Percentiles rank a stretch among this genome's conserved stretches.
phyloP scores from a whole-genome alignment of 2,888 invertebrate species.

The Idaea dimidiata region DNA sequence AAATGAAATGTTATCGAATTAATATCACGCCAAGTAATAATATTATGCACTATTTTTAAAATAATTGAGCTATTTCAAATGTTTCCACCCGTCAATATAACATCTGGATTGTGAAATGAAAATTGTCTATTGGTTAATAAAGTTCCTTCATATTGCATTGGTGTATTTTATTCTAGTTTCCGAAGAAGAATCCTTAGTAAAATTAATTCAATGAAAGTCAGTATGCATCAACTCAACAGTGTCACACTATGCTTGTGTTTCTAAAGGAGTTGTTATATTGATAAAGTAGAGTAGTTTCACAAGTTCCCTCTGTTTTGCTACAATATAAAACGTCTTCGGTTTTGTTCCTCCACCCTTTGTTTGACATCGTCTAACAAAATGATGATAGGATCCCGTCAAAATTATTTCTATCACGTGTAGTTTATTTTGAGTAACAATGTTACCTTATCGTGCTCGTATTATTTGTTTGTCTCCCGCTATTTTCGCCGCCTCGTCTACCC shows the following conservation, averaged over 20 bases:
- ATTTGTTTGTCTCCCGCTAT: constrained; percentile 16
- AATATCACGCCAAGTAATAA: constrained; percentile 63
- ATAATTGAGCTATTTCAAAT: constrained; percentile 48
- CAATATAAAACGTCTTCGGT: neutral
- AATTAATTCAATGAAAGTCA: neutral
- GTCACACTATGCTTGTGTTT: too few relatives aligned
- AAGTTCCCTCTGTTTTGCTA: neutral
- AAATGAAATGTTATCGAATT: constrained; percentile 46
- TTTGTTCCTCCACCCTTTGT: neutral
- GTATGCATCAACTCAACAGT: neutral
- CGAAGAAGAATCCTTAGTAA: neutral
- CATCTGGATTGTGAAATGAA: constrained; percentile 40
- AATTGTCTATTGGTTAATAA: constrained; percentile 74
- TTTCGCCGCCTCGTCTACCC: constrained; percentile 7
- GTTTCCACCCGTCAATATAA: constrained; percentile 43
- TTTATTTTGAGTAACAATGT: constrained; percentile 25
- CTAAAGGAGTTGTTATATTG: too few relatives aligned
- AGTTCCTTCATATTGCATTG: constrained; percentile 67
- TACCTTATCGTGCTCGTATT: constrained; percentile 16
- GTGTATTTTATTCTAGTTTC: constrained; percentile 29
- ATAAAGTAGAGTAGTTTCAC: too few relatives aligned
- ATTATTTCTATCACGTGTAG: constrained; percentile 19
- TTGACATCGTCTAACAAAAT: constrained; percentile 23
- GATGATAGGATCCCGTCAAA: constrained; percentile 15
- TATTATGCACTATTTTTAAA: constrained; percentile 67